phyloP scores from a whole-genome alignment of 2,113 vertebrate genomes.

The Cochlearius cochlearius region DNA sequence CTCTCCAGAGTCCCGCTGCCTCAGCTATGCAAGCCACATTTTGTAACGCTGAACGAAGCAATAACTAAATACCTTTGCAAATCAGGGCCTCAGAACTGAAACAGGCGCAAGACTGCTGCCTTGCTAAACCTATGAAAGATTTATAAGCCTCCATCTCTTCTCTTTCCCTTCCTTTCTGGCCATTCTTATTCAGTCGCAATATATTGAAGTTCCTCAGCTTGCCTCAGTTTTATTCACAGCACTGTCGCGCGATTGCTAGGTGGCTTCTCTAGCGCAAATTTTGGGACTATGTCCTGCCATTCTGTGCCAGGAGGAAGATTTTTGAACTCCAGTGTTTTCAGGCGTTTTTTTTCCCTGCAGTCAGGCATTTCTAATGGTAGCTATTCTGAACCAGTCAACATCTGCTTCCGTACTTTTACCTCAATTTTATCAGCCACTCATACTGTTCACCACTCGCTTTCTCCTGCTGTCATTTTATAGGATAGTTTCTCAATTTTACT shows the following conservation, averaged over 20 bases:
- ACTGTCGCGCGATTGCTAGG: not conserved
- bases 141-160: not conserved
- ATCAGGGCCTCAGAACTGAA: not conserved
- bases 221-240: not conserved
- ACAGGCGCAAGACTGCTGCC: not conserved
- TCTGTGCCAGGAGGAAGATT: not conserved
- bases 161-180: not conserved
- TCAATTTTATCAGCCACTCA: not conserved
- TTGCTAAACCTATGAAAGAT: not conserved
- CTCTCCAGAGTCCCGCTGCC: not conserved
- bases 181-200: not conserved
- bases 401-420: slow-evolving; percentile 1
- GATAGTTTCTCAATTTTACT: not conserved
- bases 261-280: not conserved
- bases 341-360: not conserved
- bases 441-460: not conserved
- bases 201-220: not conserved
- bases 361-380: not conserved
- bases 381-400: slow-evolving; percentile 31
- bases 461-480: not conserved
- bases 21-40: not conserved
- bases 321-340: not conserved
- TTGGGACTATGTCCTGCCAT: not conserved
- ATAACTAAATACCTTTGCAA: not conserved
- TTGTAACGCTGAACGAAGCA: not conserved